Evolutionary conservation across 2,888 invertebrate genomes (phyloP).

Genomic region (Sycophila texana): DNA sequence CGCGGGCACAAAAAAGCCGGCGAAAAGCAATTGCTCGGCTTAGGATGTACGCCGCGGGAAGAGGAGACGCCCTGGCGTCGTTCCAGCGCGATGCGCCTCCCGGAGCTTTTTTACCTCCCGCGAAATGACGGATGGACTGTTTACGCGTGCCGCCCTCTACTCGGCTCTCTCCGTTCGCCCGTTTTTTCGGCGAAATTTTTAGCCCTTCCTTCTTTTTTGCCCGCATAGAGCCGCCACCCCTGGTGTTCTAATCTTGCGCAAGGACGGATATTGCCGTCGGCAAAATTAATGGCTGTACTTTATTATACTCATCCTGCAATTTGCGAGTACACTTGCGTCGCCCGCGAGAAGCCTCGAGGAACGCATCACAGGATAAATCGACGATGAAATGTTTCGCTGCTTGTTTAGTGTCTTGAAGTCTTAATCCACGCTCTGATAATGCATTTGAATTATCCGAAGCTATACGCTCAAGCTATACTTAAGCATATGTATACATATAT

Average conservation of each 20-base stretch:
- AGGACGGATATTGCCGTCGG: neutral
- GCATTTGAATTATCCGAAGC: neutral
- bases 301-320: too few relatives aligned
- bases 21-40: neutral
- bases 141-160: neutral
- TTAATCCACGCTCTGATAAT: neutral
- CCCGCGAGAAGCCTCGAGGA: too few relatives aligned
- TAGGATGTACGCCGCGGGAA: neutral
- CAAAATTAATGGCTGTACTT: neutral
- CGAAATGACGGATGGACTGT: slow-evolving; percentile 23
- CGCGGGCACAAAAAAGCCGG: neutral
- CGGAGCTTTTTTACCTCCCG: neutral
- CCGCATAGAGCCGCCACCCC: neutral
- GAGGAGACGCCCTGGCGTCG: slow-evolving; percentile 18
- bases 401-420: too few relatives aligned
- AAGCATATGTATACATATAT: neutral
- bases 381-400: too few relatives aligned
- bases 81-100: slow-evolving; percentile 10
- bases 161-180: too few relatives aligned
- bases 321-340: too few relatives aligned
- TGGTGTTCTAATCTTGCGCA: neutral
- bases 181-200: neutral
- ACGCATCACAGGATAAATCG: too few relatives aligned
- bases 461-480: neutral
- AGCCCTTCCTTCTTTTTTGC: neutral